A percentile compares a stretch with the other conserved stretches of the same genome.
These are phyloP conservation scores for Melolontha melolontha DNA, from an alignment of 2,888 invertebrate species.

Conservation along the genomic window DNA sequence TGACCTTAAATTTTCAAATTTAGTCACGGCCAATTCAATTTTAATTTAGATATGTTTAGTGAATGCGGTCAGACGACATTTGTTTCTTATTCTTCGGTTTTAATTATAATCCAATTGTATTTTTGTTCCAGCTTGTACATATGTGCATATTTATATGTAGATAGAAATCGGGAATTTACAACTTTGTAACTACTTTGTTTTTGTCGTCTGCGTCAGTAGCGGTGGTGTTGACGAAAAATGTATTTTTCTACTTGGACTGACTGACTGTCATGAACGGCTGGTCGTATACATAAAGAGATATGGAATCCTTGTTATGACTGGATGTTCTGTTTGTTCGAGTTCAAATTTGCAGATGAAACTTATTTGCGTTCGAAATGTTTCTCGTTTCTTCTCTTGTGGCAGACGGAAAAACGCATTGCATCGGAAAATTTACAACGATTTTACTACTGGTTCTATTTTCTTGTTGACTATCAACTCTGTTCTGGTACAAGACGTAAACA, in stretches of 20 bases:
- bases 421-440: slow-evolving; percentile 34
- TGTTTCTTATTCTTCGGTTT: neutral
- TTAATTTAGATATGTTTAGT: slow-evolving; percentile 36
- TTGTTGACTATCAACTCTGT: slow-evolving; percentile 11
- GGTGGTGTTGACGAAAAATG: slow-evolving; percentile 26
- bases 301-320: slow-evolving; percentile 50
- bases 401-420: slow-evolving; percentile 31
- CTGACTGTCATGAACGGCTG: slow-evolving; percentile 23
- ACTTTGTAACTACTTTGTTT: slow-evolving; percentile 38
- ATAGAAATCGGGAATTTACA: slow-evolving; percentile 30
- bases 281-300: slow-evolving; percentile 41
- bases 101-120: slow-evolving; percentile 17
- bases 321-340: slow-evolving; percentile 41
- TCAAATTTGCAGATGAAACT: slow-evolving; percentile 55
- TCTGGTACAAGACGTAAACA: slow-evolving; percentile 6
- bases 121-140: no score
- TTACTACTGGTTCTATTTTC: slow-evolving; percentile 24
- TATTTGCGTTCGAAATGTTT: slow-evolving; percentile 24
- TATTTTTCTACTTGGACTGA: slow-evolving; percentile 42
- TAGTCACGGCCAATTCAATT: slow-evolving; percentile 29
- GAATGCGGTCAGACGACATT: slow-evolving; percentile 7
- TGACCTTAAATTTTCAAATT: slow-evolving; percentile 30
- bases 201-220: slow-evolving; percentile 2
- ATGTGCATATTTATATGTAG: slow-evolving; percentile 14
- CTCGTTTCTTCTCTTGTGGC: slow-evolving; percentile 4